Percentiles rank a stretch among this genome's conserved stretches.
Evolutionary conservation across 2,888 invertebrate genomes (phyloP).

Genomic region (Carterocephalus palaemon): DNA sequence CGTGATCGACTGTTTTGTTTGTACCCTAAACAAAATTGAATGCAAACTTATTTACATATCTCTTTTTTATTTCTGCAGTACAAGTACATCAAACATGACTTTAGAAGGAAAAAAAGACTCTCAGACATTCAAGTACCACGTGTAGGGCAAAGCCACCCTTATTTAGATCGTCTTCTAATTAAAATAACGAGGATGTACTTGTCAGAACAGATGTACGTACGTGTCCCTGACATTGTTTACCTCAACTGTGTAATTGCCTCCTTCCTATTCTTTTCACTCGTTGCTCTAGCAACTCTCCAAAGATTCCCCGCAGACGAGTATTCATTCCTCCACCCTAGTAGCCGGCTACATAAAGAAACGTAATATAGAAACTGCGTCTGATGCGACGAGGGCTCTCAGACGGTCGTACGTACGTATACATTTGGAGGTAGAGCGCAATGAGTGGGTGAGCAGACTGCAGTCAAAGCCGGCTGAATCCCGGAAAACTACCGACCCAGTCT

Average conservation of each 20-base stretch:
- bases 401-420: constrained; percentile 43
- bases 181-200: constrained; percentile 19
- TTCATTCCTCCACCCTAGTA: constrained; percentile 44
- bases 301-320: constrained; percentile 55
- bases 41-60: too few relatives aligned
- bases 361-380: constrained; percentile 63
- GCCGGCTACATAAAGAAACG: constrained; percentile 50
- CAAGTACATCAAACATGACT: background rate
- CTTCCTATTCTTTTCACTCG: constrained; percentile 25
- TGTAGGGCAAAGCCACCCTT: constrained; percentile 9
- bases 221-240: constrained; percentile 25
- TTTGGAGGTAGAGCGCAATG: constrained; percentile 65
- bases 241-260: constrained; percentile 23
- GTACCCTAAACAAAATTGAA: too few relatives aligned
- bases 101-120: constrained; percentile 8
- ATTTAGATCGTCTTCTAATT: constrained; percentile 21
- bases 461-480: constrained; percentile 76
- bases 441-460: constrained; percentile 77
- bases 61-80: too few relatives aligned
- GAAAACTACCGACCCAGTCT: constrained; percentile 81
- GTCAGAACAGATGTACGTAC: constrained; percentile 19
- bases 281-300: constrained; percentile 43
- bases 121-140: constrained; percentile 11
- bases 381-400: constrained; percentile 72
- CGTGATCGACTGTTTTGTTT: too few relatives aligned